Evolutionary conservation across 1,140 invertebrate species (phyloP), one percentile per base, ranked within the genome.

Genomic region (Diachasma alloeum): DNA sequence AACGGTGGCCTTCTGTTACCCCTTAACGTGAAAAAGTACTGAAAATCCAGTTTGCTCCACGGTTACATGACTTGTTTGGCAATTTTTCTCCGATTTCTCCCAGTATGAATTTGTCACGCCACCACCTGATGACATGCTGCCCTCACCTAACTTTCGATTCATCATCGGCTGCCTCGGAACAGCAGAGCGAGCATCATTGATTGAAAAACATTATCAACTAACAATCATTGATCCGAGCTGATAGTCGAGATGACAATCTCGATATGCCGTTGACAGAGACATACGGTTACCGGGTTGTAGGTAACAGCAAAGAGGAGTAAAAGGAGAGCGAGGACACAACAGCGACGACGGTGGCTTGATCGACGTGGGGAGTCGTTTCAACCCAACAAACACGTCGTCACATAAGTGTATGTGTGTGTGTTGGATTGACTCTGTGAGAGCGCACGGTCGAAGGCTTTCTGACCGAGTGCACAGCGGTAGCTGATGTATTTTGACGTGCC

Each of bases 401-500:
- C 72, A 73, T 72, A 63, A 76, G 31, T 53, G 26, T 66, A 31
- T 66, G 24, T 36, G 31, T 68, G 17, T 68, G 36, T 39, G 36
- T 37, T 42, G 39, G 39, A 0, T 66, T 15, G 22, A 66, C 22
- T 31, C 22, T 24, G 53, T 11, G 37, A 66, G 70, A 74, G 56
- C 24, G 69, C 37, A 42, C 74, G 66, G 68, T 66, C 56, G 74
- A 69, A 78, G 79, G 79, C 79, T 87, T 87, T 89, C 87, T 87
- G 83, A 88, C 59, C 82, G 83, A 90, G 77, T 83, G 87, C 86
- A 87, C 85, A 88, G 86, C 87, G 83, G 87, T 87, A 88, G 88
- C 87, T 89, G 86, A 90, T 90, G 83, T 87, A 86, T 89, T 89
- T 86, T 88, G 87, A 90, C 87, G 87, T 87, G 84, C 80, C 85